Percentiles rank a stretch among this genome's conserved stretches.
Conservation (phyloP, 30 jellyfish, hydroid and myxozoan species). For the Thelohanellus kitauei region DNA sequence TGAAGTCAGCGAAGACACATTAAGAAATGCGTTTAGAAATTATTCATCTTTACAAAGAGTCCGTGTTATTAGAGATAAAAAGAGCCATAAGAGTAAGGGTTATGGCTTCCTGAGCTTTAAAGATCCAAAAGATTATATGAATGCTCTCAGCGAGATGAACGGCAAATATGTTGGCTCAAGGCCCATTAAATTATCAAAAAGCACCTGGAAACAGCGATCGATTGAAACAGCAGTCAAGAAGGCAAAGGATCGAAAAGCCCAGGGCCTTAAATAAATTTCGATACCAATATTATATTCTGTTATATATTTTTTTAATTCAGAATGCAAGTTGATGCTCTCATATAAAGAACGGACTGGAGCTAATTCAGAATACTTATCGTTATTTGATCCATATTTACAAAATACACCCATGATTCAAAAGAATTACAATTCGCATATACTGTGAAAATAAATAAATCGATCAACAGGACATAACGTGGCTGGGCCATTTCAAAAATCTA, state of each 20-base stretch:
- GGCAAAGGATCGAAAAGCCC: slow-evolving; percentile 43
- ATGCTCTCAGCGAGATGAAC: slow-evolving; percentile 89
- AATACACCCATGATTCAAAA: no score
- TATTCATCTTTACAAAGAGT: slow-evolving; percentile 52
- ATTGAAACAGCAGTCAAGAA: slow-evolving; percentile 34
- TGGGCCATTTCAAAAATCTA: no score
- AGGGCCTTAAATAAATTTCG: slow-evolving; percentile 33
- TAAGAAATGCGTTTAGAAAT: slow-evolving; percentile 38
- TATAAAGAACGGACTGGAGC: no score
- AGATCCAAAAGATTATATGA: slow-evolving; percentile 66
- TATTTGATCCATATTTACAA: no score
- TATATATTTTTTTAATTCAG: no score
- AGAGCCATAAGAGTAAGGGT: slow-evolving; percentile 50
- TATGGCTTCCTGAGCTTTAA: slow-evolving; percentile 76
- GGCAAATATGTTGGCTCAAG: slow-evolving; percentile 88
- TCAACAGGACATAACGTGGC: no score
- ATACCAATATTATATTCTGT: no score
- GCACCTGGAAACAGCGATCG: slow-evolving; percentile 86
- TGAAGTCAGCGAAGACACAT: slow-evolving; percentile 69
- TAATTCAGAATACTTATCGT: no score
- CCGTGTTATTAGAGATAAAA: slow-evolving; percentile 37
- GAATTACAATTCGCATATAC: no score
- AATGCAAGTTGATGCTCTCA: no score
- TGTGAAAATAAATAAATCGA: no score
- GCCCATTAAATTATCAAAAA: slow-evolving; percentile 56